Base-by-base conservation (phyloP, 2,888 invertebrate species). In the Eupithecia abbreviata region DNA sequence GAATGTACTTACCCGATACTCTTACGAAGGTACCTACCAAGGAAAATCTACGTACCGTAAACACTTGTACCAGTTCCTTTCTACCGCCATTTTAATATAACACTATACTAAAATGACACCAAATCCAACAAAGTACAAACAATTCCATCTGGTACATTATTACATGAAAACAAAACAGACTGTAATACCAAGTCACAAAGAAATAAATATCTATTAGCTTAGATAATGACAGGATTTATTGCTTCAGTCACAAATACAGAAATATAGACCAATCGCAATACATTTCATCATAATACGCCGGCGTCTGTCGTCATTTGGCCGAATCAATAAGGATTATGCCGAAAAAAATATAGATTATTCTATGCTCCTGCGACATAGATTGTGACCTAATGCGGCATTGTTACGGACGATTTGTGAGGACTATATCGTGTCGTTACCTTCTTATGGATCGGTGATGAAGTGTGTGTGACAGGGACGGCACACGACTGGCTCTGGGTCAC, bases 331-430 rank as follows among this genome's bases (percentile, higher is more conserved):
- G 85, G 81, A 85, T 85, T 85, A 85, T 83, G 79, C 80, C 75
- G 80, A 82, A 87, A 87, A 86, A 87, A 84, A 84, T 76, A 85
- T 84, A 85, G 85, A 86, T 87, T 85, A 85, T 85, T 80, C 83
- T 84, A 80, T 88, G 87, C 87, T 85, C 82, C 84, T 86, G 84
- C 84, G 85, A 87, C 86, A 86, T 88, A 87, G 87, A 89, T 89
- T 89, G 87, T 90, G 89, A 90, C 87, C 89, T 90, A 90, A 90
- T 89, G 89, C 90, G 88, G 89, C 88, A 89, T 88, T 90, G 90
- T 91, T 89, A 90, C 89, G 88, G 88, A 84, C 90, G 90, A 91
- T 91, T 91, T 90, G 90, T 89, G 84, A 84, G 85, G 85, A 84
- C 88, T 86, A 86, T 84, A 84, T 88, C 83, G 79, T 83, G 84